phyloP scores from a whole-genome alignment of 2,888 invertebrate genomes.

The Unio pictorum region DNA sequence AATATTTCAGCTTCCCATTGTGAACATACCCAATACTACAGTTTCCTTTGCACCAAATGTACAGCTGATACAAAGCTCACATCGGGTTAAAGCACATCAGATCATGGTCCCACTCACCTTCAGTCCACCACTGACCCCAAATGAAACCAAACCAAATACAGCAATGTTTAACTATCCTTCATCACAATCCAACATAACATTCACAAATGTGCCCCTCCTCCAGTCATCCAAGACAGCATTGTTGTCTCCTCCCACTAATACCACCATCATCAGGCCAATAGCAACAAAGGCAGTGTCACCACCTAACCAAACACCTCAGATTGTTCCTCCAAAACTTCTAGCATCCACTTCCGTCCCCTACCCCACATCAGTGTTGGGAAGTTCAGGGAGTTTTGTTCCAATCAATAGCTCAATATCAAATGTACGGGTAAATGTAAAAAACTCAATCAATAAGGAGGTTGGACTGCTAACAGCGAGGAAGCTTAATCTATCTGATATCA shows the following conservation, averaged over 20 bases:
- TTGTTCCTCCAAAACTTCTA: conserved; percentile 22
- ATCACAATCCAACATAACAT: conserved; percentile 13
- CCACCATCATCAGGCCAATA: conserved; percentile 23
- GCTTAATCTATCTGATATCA: conserved; percentile 24
- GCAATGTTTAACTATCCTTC: conserved; percentile 26
- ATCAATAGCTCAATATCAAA: conserved; percentile 12
- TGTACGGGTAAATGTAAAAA: conserved; percentile 1
- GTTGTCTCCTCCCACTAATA: conserved; percentile 1
- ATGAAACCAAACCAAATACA: conserved; percentile 17
- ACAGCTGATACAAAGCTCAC: conserved; percentile 32
- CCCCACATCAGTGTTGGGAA: conserved; percentile 11
- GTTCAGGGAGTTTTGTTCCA: conserved; percentile 30
- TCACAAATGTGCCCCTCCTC: conserved; percentile 23
- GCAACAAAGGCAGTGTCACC: conserved; percentile 26
- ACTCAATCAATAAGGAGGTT: conserved; percentile 2
- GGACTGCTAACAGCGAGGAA: conserved; percentile 16
- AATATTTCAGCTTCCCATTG: conserved; percentile 37
- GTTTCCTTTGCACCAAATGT: conserved; percentile 18
- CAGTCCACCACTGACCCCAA: conserved; percentile 45
- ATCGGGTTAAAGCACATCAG: conserved; percentile 31
- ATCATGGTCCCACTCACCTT: conserved; percentile 48
- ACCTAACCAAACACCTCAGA: conserved; percentile 21
- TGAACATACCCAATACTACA: conserved; percentile 14
- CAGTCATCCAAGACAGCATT: conserved; percentile 8
- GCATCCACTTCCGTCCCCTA: conserved; percentile 9